phyloP scores from a whole-genome alignment of 2,888 invertebrate genomes.

The Chydorus sphaericus region DNA sequence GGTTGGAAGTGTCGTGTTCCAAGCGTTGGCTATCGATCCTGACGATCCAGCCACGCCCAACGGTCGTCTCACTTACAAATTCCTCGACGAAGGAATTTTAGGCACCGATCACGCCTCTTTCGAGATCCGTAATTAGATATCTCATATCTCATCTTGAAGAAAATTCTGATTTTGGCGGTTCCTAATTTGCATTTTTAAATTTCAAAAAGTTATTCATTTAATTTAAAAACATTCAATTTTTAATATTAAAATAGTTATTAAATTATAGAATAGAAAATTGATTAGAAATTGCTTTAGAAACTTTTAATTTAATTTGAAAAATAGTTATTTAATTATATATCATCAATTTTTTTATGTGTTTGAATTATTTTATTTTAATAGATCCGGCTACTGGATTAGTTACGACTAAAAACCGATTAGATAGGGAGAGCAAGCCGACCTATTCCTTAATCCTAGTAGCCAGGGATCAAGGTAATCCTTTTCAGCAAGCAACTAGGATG shows the following conservation, averaged over 20 bases:
- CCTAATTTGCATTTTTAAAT: no score
- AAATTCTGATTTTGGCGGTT: no score
- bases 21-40: slow-evolving; percentile 60
- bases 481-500: slow-evolving; percentile 55
- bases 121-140: slow-evolving; percentile 42
- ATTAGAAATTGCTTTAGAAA: no score
- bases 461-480: slow-evolving; percentile 58
- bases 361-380: slow-evolving; percentile 22
- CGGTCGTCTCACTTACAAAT: slow-evolving; percentile 52
- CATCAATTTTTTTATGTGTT: no score
- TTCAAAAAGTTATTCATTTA: no score
- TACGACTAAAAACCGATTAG: slow-evolving; percentile 48
- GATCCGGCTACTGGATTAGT: slow-evolving; percentile 54
- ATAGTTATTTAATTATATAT: not conserved
- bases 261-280: no score
- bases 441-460: slow-evolving; percentile 67
- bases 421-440: slow-evolving; percentile 54
- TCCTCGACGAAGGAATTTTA: slow-evolving; percentile 47
- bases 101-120: slow-evolving; percentile 44
- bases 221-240: no score
- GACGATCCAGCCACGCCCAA: slow-evolving; percentile 61
- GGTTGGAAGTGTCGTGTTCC: slow-evolving; percentile 54
- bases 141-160: no score
- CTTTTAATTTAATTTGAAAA: not conserved
- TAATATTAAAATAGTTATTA: no score